Base-by-base conservation (phyloP, 2,113 vertebrate genomes). In the Chrysochloris asiatica region DNA sequence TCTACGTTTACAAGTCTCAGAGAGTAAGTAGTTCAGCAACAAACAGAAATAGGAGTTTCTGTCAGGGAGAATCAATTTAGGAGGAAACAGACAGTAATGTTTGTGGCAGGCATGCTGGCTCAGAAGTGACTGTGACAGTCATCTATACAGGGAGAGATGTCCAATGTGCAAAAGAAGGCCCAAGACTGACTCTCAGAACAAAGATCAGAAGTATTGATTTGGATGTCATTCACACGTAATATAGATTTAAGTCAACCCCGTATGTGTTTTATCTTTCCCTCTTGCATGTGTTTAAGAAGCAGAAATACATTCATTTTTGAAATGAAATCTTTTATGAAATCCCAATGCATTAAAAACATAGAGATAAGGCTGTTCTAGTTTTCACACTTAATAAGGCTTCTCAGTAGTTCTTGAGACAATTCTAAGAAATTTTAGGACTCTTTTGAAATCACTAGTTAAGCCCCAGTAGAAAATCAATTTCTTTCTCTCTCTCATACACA, bases 231-330 rank as follows among this genome's bases (percentile, higher is more conserved):
- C 36, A 77, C 22, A 76, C 22, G 41, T 56, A 67, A n/a, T 22
- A 82, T 47, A 71, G 83, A 82, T 36, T 48, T 17, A 56, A 81
- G 17, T 63, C n/a, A n/a, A n/a, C n/a, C n/a, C n/a, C n/a, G n/a
- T n/a, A n/a, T n/a, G n/a, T n/a, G n/a, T n/a, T n/a, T n/a, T n/a
- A n/a, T n/a, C n/a, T n/a, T n/a, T n/a, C n/a, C n/a, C n/a, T n/a
- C n/a, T n/a, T n/a, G n/a, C n/a, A 14, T 54, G 0, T 80, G 12
- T 83, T 83, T 69, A 81, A 67, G 48, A 26, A 83, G 78, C 43
- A 83, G 82, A 76, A 86, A 83, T 61, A 8, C n/a, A 61, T 28
- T 52, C 22, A 13, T 73, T 86, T 92, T 86, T 52, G 21, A 82
- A 48, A 47, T 36, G 26, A 83, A 86, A 47, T 87, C 47, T 83